These are phyloP conservation scores for Tragelaphus oryx DNA, from an alignment of 2,797 vertebrate genomes.

Conservation along the genomic window DNA sequence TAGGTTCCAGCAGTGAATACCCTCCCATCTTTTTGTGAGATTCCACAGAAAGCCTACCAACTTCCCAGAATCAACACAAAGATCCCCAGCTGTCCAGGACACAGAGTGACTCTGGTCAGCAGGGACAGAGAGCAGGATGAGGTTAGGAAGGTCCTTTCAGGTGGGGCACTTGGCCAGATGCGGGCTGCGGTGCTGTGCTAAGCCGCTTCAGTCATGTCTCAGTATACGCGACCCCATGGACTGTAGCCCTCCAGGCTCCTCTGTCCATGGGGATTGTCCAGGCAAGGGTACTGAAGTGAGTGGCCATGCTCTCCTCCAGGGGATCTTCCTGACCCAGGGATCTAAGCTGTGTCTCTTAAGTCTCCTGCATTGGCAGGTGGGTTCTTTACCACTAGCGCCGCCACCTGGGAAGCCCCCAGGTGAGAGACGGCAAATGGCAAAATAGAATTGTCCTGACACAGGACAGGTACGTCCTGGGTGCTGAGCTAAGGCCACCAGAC, in stretches of 20 bases:
- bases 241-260: background rate
- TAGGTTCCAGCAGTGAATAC: rapidly evolving
- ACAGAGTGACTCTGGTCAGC: rapidly evolving
- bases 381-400: background rate
- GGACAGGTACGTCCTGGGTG: rapidly evolving
- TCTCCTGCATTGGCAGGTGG: background rate
- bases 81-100: background rate
- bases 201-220: background rate
- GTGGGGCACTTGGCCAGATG: background rate
- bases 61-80: background rate
- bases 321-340: background rate
- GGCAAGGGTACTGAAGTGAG: background rate
- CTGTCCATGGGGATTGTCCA: background rate
- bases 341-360: background rate
- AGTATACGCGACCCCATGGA: background rate
- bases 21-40: background rate
- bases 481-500: rapidly evolving
- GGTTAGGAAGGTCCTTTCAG: no score
- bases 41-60: background rate
- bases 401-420: background rate
- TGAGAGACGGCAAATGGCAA: no score
- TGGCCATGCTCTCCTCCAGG: background rate
- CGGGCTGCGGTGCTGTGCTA: rapidly evolving
- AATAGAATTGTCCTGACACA: background rate
- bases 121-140: background rate